Conservation (phyloP, 2,888 invertebrate genomes). For the Drosophila siamana region DNA sequence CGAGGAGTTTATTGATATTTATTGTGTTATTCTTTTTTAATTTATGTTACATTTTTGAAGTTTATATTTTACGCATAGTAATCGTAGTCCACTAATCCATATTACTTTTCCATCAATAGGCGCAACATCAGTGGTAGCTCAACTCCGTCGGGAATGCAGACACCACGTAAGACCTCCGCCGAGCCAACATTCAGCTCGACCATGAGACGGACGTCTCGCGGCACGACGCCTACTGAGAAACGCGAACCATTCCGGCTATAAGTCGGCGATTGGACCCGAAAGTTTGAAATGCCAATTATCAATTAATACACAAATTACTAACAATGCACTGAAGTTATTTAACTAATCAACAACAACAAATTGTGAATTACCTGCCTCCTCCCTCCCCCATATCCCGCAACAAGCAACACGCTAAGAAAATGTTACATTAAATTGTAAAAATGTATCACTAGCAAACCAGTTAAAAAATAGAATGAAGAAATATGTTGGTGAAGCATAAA, state of each 20-base stretch:
- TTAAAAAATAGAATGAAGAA: not conserved
- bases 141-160: constrained; percentile 85
- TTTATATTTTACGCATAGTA: constrained; percentile 10
- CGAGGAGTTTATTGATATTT: constrained; percentile 17
- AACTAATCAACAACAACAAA: constrained; percentile 54
- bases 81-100: constrained; percentile 21
- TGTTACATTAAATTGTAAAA: constrained; percentile 42
- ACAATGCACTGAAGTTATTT: constrained; percentile 75
- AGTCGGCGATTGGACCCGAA: constrained; percentile 64
- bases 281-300: constrained; percentile 59
- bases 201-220: constrained; percentile 84
- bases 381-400: constrained; percentile 6
- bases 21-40: constrained; percentile 13
- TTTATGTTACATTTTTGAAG: constrained; percentile 26
- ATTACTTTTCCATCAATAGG: constrained; percentile 57
- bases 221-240: constrained; percentile 85
- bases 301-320: constrained; percentile 48
- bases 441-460: constrained; percentile 45
- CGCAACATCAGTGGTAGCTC: constrained; percentile 85
- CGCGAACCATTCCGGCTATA: constrained; percentile 92
- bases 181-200: constrained; percentile 84
- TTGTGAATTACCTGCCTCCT: constrained; percentile 46
- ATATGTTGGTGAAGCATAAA: constrained; percentile 50
- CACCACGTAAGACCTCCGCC: constrained; percentile 84
- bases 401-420: constrained; percentile 4